Evolutionary conservation across 2,113 vertebrate genomes (phyloP).

Genomic region (Isurus oxyrinchus): DNA sequence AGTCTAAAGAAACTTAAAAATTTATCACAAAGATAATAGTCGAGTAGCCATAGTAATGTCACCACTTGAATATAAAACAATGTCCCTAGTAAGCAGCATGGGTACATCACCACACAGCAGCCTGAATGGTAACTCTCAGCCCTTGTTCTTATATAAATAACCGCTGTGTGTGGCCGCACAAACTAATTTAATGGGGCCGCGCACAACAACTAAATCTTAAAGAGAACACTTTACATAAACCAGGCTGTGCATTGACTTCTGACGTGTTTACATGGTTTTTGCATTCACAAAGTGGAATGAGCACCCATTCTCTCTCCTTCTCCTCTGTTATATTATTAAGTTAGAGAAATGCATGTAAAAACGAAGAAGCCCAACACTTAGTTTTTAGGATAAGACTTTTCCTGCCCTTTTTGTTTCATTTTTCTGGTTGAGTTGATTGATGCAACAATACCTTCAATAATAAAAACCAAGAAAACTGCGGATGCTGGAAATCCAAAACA

Average conservation of each 20-base stretch:
- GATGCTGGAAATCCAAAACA: no score
- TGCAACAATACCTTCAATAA: no score
- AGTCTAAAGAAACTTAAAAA: not conserved
- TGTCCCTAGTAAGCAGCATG: no score
- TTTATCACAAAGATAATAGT: not conserved
- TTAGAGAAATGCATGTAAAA: not conserved
- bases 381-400: not conserved
- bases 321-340: not conserved
- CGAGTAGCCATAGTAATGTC: not conserved
- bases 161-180: no score
- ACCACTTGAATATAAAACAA: not conserved
- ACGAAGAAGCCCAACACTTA: not conserved
- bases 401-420: not conserved
- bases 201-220: no score
- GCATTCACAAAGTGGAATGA: not conserved
- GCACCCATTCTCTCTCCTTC: not conserved
- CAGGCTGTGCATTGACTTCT: not conserved
- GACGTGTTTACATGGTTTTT: not conserved
- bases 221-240: not conserved
- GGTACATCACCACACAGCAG: no score
- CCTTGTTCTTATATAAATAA: no score
- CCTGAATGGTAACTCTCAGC: no score
- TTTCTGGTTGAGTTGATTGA: not conserved
- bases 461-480: no score
- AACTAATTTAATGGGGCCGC: no score